Evolutionary conservation across 2,888 invertebrate species (phyloP).

Genomic region (Cacoxenus indagator): DNA sequence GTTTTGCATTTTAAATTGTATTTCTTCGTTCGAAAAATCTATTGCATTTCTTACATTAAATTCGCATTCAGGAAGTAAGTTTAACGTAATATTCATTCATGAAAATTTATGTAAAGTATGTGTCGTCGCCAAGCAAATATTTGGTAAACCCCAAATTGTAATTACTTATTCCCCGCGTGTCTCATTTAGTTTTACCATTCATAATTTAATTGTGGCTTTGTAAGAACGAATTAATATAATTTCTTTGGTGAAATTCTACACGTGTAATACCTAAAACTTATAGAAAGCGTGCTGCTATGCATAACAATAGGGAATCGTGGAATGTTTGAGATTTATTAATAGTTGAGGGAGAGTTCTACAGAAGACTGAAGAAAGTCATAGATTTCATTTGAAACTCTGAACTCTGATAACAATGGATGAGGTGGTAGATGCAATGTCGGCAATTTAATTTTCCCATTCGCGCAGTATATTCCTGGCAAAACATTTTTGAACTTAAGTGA

Average conservation of each 20-base stretch:
- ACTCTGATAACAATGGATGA: too few species aligned
- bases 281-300: neutral
- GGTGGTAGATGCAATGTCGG: too few species aligned
- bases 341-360: neutral
- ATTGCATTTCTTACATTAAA: neutral
- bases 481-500: too few species aligned
- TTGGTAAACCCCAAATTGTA: constrained; percentile 12
- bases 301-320: neutral
- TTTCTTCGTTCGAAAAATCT: neutral
- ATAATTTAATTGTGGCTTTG: neutral
- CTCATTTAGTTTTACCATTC: neutral
- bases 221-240: neutral
- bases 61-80: neutral
- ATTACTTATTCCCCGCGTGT: neutral
- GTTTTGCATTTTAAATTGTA: constrained; percentile 11
- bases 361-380: too few species aligned
- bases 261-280: neutral
- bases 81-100: neutral
- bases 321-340: neutral
- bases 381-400: too few species aligned
- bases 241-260: neutral
- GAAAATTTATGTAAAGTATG: neutral
- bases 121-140: neutral
- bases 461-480: too few species aligned
- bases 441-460: too few species aligned